Conservation (phyloP, 2,113 vertebrate genomes). For the Protobothrops mucrosquamatus region DNA sequence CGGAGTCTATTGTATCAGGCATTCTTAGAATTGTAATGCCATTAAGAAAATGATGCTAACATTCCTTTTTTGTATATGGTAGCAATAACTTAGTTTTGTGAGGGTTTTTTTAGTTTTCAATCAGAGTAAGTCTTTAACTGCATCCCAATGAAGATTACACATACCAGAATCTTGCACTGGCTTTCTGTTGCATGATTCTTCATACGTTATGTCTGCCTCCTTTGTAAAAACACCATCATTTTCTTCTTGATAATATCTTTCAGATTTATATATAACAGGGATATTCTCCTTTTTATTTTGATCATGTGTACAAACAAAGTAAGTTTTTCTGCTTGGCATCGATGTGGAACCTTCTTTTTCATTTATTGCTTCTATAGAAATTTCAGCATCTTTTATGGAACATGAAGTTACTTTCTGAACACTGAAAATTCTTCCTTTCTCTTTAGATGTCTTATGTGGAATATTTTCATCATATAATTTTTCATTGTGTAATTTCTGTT, state of each 20-base stretch:
- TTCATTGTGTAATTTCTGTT: constrained; percentile 30
- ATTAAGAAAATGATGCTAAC: not conserved
- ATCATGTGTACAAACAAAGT: not conserved
- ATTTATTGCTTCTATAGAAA: constrained; percentile 2
- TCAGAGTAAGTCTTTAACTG: not conserved
- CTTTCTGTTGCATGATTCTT: constrained; percentile 19
- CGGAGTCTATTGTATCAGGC: not conserved
- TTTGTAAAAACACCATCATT: constrained; percentile 4
- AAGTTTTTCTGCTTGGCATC: constrained; percentile 17
- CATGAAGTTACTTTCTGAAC: constrained; percentile 20
- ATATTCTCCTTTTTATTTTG: constrained; percentile 24
- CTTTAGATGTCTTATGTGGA: constrained; percentile 6
- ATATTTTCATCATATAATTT: constrained; percentile 30
- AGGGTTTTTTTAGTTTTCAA: not conserved
- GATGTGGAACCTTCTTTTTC: constrained; percentile 15
- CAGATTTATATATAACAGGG: not conserved
- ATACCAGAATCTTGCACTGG: constrained; percentile 53
- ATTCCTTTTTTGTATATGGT: not conserved
- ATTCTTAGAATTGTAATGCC: not conserved
- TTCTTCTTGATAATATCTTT: not conserved
- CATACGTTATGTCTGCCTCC: not conserved
- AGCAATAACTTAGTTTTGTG: not conserved
- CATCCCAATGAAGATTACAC: constrained; percentile 16
- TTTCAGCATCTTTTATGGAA: not conserved
- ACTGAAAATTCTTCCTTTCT: not conserved